Conservation (phyloP, 2,888 invertebrate genomes). For the Isoperla grammatica region DNA sequence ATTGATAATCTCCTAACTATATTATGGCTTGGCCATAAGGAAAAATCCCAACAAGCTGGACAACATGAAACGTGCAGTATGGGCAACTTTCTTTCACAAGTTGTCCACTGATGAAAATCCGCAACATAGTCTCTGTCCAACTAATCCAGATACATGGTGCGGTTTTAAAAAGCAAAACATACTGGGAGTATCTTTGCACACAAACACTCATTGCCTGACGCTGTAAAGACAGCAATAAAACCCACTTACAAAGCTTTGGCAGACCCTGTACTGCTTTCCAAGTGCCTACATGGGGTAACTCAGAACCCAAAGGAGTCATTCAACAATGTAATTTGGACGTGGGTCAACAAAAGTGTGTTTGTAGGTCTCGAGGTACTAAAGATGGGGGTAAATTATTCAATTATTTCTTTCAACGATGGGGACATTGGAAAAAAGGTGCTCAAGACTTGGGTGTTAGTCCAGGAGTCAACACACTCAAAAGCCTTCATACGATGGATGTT, state of each 20-base stretch:
- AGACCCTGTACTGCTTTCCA: slow-evolving; percentile 9
- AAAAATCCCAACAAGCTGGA: background rate
- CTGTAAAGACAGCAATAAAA: slow-evolving; percentile 24
- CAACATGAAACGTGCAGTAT: slow-evolving; percentile 16
- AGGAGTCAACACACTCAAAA: background rate
- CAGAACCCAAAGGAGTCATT: slow-evolving; percentile 30
- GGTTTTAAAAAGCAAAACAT: slow-evolving; percentile 2
- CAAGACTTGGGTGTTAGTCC: background rate
- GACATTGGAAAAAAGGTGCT: background rate
- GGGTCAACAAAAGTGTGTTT: slow-evolving; percentile 23
- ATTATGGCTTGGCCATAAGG: background rate
- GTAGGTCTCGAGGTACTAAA: slow-evolving; percentile 20
- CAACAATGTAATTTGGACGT: slow-evolving; percentile 21
- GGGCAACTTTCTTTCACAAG: slow-evolving; percentile 22
- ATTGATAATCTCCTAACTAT: background rate
- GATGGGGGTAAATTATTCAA: slow-evolving; percentile 19
- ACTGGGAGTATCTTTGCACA: slow-evolving; percentile 12
- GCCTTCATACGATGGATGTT: too few relatives aligned
- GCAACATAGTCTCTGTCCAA: slow-evolving; percentile 18
- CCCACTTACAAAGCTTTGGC: slow-evolving; percentile 21
- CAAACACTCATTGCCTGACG: slow-evolving; percentile 14
- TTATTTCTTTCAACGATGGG: slow-evolving; percentile 21
- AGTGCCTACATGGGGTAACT: slow-evolving; percentile 20
- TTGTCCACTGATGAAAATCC: slow-evolving; percentile 21
- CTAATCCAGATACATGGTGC: slow-evolving; percentile 23